phyloP scores from a whole-genome alignment of 1,140 invertebrate genomes.

The Musca domestica region DNA sequence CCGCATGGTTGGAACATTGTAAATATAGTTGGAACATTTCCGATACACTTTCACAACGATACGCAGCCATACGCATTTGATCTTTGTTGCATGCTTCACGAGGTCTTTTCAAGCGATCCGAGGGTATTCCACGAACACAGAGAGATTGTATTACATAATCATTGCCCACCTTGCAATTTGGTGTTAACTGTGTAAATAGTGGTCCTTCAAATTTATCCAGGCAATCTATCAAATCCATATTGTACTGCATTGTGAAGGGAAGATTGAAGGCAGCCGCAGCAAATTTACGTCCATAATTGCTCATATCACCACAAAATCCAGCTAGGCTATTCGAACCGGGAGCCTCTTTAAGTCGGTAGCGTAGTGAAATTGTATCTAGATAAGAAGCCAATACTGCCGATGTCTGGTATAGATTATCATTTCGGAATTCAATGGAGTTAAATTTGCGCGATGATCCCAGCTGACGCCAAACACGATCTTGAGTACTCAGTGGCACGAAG shows the following conservation, averaged over 20 bases:
- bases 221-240: constrained; percentile 69
- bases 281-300: constrained; percentile 66
- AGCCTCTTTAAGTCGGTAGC: constrained; percentile 67
- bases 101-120: constrained; percentile 65
- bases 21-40: constrained; percentile 76
- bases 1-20: constrained; percentile 65
- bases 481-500: constrained; percentile 68
- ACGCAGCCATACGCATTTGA: constrained; percentile 68
- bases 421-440: constrained; percentile 63
- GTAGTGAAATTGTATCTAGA: constrained; percentile 73
- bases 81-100: constrained; percentile 60
- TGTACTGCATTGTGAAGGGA: constrained; percentile 66
- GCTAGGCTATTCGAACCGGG: constrained; percentile 57
- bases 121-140: constrained; percentile 66
- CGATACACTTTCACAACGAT: constrained; percentile 66
- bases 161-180: constrained; percentile 64
- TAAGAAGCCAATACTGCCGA: constrained; percentile 76
- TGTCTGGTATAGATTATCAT: constrained; percentile 72
- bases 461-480: constrained; percentile 67
- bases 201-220: constrained; percentile 66
- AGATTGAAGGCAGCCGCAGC: constrained; percentile 66
- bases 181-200: constrained; percentile 67
- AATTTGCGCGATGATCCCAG: constrained; percentile 60
- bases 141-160: constrained; percentile 68
- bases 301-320: constrained; percentile 68